phyloP scores from a whole-genome alignment of 2,797 vertebrate species.

The Betta splendens region DNA sequence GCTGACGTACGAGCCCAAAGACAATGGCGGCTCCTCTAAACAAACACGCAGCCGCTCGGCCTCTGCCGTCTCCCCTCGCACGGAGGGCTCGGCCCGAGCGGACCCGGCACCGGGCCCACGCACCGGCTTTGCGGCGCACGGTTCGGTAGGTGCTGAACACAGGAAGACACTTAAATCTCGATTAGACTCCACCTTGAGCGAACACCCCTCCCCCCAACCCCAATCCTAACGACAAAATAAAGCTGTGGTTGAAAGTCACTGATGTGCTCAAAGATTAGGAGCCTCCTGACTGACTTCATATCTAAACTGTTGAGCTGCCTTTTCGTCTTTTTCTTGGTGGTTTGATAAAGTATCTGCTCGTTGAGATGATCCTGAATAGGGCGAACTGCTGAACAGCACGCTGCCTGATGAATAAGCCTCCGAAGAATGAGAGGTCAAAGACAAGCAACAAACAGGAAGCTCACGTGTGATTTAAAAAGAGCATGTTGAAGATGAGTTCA shows the following conservation, averaged over 20 bases:
- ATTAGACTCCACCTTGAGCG: constrained; percentile 62
- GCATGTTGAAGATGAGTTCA: too few relatives aligned
- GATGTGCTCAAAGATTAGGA: constrained; percentile 57
- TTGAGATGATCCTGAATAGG: background rate
- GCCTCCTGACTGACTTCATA: constrained; percentile 30
- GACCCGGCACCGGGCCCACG: constrained; percentile 45
- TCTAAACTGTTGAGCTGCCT: constrained; percentile 12
- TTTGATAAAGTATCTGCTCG: constrained; percentile 16
- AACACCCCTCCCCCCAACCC: constrained; percentile 30
- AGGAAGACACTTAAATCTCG: constrained; percentile 69
- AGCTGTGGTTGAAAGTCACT: constrained; percentile 52
- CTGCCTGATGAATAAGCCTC: too few relatives aligned
- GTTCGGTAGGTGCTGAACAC: constrained; percentile 41
- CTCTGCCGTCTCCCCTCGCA: constrained; percentile 37
- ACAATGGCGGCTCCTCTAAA: constrained; percentile 82
- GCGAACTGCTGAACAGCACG: background rate
- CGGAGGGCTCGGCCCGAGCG: constrained; percentile 54
- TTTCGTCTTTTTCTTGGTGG: constrained; percentile 10
- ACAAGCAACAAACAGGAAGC: background rate
- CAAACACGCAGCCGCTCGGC: constrained; percentile 71
- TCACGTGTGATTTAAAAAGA: too few relatives aligned
- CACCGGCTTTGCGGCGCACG: constrained; percentile 30
- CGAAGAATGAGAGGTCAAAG: background rate
- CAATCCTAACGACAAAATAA: constrained; percentile 66
- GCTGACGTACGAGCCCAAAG: constrained; percentile 79